phyloP scores from a whole-genome alignment of 2,888 invertebrate genomes.

The Belgica antarctica region DNA sequence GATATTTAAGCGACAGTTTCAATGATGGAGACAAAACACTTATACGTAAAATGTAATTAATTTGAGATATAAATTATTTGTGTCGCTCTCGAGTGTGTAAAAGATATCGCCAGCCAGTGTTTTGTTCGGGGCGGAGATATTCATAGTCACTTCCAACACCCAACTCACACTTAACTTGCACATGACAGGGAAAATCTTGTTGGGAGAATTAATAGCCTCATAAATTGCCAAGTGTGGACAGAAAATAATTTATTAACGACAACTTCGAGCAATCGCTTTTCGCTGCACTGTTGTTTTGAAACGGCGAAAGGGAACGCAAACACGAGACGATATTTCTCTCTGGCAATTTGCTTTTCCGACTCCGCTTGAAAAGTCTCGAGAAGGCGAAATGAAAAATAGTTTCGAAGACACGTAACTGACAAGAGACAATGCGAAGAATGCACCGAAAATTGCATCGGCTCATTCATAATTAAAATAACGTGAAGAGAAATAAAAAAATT shows the following conservation, averaged over 20 bases:
- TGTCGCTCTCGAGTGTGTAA: not conserved
- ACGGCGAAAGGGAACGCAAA: no score
- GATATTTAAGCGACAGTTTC: not conserved
- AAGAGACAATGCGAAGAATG: not conserved
- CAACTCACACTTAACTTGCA: constrained; percentile 22
- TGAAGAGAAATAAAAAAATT: no score
- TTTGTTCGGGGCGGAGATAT: no score
- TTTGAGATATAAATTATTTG: constrained; percentile 26
- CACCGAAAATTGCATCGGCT: not conserved
- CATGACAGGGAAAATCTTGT: constrained; percentile 31
- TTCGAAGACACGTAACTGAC: no score
- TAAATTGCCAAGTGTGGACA: constrained; percentile 43
- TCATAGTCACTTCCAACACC: not conserved
- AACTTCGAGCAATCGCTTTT: constrained; percentile 28
- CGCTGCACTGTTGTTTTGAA: no score
- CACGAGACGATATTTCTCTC: not conserved
- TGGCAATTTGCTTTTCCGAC: not conserved
- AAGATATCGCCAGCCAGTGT: not conserved
- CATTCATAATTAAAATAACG: constrained; percentile 16
- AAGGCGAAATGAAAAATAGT: no score
- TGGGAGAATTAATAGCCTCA: constrained; percentile 37
- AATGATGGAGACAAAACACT: not conserved
- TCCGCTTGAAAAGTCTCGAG: not conserved
- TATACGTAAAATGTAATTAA: constrained; percentile 7
- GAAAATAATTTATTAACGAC: constrained; percentile 37